These are phyloP conservation scores for Mnemiopsis leidyi DNA, from an alignment of 37 sponge, comb jelly and placozoan species.

Conservation along the genomic window DNA sequence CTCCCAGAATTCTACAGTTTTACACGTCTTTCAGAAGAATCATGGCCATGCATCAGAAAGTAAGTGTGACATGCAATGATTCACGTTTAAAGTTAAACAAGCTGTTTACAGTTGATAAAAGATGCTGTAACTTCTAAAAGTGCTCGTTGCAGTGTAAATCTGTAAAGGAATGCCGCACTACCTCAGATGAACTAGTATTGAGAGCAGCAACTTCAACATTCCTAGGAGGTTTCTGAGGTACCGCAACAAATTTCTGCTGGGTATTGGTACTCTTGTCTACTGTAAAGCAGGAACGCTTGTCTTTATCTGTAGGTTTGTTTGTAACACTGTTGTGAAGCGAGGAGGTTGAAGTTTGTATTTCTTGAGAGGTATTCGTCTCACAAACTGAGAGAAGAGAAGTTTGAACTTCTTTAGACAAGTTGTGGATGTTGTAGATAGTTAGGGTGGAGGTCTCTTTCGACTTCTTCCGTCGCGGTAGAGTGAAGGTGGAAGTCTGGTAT, in stretches of 20 bases:
- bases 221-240: neutral
- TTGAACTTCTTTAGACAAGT: neutral
- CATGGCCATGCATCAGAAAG: no score
- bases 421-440: neutral
- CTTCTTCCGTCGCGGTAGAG: neutral
- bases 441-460: neutral
- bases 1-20: no score
- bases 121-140: no score
- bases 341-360: neutral
- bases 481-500: neutral
- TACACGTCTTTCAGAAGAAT: no score
- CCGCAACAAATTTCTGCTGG: neutral
- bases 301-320: neutral
- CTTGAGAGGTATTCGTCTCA: neutral
- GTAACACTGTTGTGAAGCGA: neutral
- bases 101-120: no score
- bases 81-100: no score
- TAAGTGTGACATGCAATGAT: no score
- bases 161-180: no score
- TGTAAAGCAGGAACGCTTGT: neutral
- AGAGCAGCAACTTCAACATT: no score
- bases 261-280: no score
- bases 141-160: no score
- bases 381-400: neutral
- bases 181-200: no score